These are phyloP conservation scores for Chouioia cunea DNA, from an alignment of 2,888 invertebrate genomes.

Conservation along the genomic window DNA sequence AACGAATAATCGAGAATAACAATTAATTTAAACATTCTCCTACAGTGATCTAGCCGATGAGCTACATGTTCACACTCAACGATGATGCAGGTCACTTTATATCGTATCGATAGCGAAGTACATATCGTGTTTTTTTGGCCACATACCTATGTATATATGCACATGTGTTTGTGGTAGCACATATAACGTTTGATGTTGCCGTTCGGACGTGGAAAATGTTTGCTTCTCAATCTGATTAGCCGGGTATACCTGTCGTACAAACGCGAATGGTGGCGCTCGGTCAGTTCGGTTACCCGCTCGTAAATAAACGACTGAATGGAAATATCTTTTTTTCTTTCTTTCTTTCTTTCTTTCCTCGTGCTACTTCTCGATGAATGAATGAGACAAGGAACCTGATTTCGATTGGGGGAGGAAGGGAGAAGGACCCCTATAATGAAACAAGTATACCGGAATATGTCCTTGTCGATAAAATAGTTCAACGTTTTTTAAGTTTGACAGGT, in stretches of 20 bases:
- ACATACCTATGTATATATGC: no score
- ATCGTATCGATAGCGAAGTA: no score
- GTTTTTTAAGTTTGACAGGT: neutral
- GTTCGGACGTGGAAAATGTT: slow-evolving; percentile 40
- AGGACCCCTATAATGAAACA: neutral
- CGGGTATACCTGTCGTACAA: slow-evolving; percentile 23
- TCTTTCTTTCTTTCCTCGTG: neutral
- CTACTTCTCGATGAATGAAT: slow-evolving; percentile 9
- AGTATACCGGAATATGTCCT: neutral
- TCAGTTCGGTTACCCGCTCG: slow-evolving; percentile 13
- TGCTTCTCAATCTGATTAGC: slow-evolving; percentile 36
- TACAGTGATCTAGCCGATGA: no score
- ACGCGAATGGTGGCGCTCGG: slow-evolving; percentile 28
- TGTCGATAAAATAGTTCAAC: slow-evolving; percentile 17
- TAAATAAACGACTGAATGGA: slow-evolving; percentile 31
- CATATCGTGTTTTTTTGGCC: no score
- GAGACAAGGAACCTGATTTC: slow-evolving; percentile 32
- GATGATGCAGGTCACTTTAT: no score
- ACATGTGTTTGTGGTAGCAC: no score
- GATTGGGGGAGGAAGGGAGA: neutral
- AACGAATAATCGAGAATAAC: no score
- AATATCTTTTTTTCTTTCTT: slow-evolving; percentile 1
- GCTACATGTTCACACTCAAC: no score
- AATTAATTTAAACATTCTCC: no score
- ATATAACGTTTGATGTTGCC: slow-evolving; percentile 34